phyloP scores from a whole-genome alignment of 2,113 vertebrate genomes.

The Bambusicola thoracicus region DNA sequence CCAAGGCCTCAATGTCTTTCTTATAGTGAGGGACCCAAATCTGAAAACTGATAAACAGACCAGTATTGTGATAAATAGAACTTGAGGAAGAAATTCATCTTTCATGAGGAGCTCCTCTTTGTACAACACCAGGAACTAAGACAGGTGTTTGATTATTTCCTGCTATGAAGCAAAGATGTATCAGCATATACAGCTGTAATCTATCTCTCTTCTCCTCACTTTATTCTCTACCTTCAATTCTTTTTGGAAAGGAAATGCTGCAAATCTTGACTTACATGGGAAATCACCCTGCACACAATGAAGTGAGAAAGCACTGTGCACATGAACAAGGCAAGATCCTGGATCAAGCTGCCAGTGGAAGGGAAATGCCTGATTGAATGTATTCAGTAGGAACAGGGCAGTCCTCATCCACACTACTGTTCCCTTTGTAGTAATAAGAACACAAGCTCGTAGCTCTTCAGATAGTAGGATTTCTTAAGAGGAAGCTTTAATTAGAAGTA shows the following conservation, averaged over 20 bases:
- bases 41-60: too few relatives aligned
- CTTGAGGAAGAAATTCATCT: background rate
- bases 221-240: background rate
- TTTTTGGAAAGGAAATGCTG: background rate
- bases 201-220: background rate
- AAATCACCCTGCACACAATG: background rate
- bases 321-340: background rate
- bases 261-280: background rate
- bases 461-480: background rate
- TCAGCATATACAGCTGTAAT: background rate
- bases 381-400: background rate
- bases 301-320: background rate
- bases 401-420: background rate
- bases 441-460: background rate
- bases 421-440: background rate
- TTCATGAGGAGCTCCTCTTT: background rate
- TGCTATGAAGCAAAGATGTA: background rate
- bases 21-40: too few relatives aligned
- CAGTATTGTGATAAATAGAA: background rate
- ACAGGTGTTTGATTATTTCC: background rate
- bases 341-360: background rate
- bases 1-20: too few relatives aligned
- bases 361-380: background rate
- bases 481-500: constrained; percentile 44
- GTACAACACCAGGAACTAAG: background rate